Evolutionary conservation across 2,113 vertebrate species (phyloP).

Genomic region (Sorex fumeus): DNA sequence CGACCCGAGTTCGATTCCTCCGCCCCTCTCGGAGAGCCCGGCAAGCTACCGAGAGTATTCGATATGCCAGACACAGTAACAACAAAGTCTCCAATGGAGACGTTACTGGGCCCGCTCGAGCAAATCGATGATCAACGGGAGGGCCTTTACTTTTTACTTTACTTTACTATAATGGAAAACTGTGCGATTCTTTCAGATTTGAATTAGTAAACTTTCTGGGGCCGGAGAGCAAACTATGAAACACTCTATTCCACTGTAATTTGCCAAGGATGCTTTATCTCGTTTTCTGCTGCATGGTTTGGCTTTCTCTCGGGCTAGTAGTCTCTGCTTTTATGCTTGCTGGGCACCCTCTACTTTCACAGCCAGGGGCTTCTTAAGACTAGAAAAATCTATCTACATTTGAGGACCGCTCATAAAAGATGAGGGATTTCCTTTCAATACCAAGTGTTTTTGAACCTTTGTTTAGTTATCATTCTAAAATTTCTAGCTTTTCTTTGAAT

Average conservation of each 20-base stretch:
- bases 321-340: conserved; percentile 42
- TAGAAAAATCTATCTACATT: conserved; percentile 6
- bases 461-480: conserved; percentile 46
- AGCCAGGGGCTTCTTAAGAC: conserved; percentile 1
- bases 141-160: too few relatives aligned
- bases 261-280: not conserved
- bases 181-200: conserved; percentile 14
- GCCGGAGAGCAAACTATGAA: not conserved
- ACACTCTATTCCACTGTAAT: not conserved
- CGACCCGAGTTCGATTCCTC: too few relatives aligned
- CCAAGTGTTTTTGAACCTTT: conserved; percentile 13
- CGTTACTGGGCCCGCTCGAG: too few relatives aligned
- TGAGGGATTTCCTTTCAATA: conserved; percentile 46
- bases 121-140: too few relatives aligned
- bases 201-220: conserved; percentile 44
- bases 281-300: not conserved
- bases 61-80: too few relatives aligned
- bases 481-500: conserved; percentile 41
- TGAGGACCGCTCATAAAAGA: not conserved
- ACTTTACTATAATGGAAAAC: conserved; percentile 24
- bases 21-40: too few relatives aligned
- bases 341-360: conserved; percentile 25
- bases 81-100: too few relatives aligned
- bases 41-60: too few relatives aligned
- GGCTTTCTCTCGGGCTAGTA: not conserved